phyloP scores from a whole-genome alignment of 2,113 vertebrate genomes.

The Noctilio leporinus region DNA sequence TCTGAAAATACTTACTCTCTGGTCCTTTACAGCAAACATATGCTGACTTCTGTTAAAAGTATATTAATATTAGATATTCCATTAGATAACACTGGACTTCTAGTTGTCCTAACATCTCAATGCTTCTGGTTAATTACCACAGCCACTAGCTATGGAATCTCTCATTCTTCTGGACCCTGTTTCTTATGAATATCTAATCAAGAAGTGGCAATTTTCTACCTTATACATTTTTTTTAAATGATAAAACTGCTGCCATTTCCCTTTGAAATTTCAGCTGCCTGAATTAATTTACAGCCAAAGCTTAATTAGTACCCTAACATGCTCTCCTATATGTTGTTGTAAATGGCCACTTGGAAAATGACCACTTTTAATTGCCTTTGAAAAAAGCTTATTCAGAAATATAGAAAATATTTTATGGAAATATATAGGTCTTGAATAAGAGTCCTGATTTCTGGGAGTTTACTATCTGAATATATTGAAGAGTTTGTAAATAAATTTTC shows the following conservation, averaged over 20 bases:
- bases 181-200: background rate
- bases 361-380: background rate
- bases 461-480: background rate
- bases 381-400: background rate
- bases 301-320: constrained; percentile 46
- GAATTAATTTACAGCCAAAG: constrained; percentile 44
- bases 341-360: background rate
- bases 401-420: background rate
- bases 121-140: background rate
- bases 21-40: background rate
- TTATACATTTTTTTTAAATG: background rate
- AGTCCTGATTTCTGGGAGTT: background rate
- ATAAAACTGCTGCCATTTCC: background rate
- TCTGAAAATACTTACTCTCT: background rate
- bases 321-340: background rate
- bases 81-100: background rate
- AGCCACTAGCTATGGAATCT: background rate
- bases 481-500: background rate
- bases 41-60: background rate
- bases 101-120: background rate
- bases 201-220: background rate
- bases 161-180: background rate
- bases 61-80: background rate
- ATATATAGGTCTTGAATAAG: background rate
- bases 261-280: constrained; percentile 15